These are phyloP conservation scores for Hyles euphorbiae DNA, from an alignment of 1,140 invertebrate genomes.

Conservation along the genomic window DNA sequence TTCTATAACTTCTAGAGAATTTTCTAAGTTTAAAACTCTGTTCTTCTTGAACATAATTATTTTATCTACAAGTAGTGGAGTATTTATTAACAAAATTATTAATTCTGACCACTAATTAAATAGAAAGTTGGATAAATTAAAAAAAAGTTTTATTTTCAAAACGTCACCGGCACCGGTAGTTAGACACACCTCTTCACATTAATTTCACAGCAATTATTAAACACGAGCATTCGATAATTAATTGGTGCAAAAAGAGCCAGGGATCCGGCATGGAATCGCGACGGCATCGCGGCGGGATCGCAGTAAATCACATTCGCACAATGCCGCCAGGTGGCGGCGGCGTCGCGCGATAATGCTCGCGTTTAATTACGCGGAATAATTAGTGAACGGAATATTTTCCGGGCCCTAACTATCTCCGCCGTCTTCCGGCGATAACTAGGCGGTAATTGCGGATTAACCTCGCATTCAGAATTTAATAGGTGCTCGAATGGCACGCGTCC, in stretches of 20 bases:
- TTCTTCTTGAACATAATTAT: no score
- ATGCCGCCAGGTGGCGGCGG: conserved; percentile 68
- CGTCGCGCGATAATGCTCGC: conserved; percentile 67
- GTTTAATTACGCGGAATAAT: conserved; percentile 76
- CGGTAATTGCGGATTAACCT: conserved; percentile 74
- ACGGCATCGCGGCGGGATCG: conserved; percentile 62
- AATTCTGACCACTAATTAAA: no score
- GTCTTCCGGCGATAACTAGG: conserved; percentile 74
- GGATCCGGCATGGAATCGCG: conserved; percentile 55
- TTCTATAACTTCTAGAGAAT: no score
- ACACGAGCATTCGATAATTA: conserved; percentile 70
- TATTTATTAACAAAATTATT: no score
- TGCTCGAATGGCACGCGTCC: conserved; percentile 47
- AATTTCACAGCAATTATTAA: conserved; percentile 70
- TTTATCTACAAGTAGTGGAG: no score
- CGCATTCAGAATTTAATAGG: conserved; percentile 73
- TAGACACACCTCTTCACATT: conserved; percentile 39
- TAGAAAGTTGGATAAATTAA: no score
- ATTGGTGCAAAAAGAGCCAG: conserved; percentile 69
- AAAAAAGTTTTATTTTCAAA: no score
- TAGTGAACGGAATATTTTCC: conserved; percentile 74
- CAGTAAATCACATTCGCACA: conserved; percentile 71
- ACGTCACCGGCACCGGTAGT: no score
- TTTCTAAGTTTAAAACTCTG: no score
- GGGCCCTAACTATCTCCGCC: conserved; percentile 74